These are phyloP conservation scores for Myocastor coypus DNA, from an alignment of 2,113 vertebrate genomes.

Conservation along the genomic window DNA sequence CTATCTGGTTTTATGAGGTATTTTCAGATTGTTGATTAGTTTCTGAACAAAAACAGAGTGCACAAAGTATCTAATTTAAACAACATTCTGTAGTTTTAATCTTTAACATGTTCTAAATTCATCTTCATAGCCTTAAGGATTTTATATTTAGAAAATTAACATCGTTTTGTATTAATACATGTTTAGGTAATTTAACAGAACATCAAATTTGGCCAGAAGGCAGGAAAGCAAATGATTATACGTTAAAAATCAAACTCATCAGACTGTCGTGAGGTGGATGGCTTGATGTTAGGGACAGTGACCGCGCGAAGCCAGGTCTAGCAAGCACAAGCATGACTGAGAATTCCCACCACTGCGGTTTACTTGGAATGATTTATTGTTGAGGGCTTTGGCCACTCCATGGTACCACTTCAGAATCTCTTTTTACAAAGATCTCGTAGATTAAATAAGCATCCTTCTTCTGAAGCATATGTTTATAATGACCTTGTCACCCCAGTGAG, in stretches of 20 bases:
- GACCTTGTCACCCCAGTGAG: constrained; percentile 48
- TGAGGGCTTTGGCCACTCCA: background rate
- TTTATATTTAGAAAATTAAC: background rate
- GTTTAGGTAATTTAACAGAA: background rate
- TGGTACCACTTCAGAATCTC: background rate
- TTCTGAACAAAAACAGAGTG: background rate
- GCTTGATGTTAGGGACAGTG: background rate
- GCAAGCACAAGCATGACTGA: background rate
- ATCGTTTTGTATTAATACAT: background rate
- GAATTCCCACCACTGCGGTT: background rate
- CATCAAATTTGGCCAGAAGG: constrained; percentile 52
- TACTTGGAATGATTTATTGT: constrained; percentile 38
- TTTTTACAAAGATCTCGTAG: constrained; percentile 7
- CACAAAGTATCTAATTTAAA: background rate
- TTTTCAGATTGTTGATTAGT: constrained; percentile 46
- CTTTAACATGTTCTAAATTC: background rate
- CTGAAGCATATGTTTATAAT: constrained; percentile 63
- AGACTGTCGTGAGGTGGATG: background rate
- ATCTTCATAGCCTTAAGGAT: background rate
- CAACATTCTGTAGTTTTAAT: background rate
- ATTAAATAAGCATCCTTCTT: constrained; percentile 55
- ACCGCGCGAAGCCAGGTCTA: background rate
- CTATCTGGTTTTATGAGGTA: background rate
- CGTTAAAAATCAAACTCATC: background rate
- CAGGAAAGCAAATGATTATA: background rate